Evolutionary conservation across 2,113 vertebrate genomes (phyloP), one percentile per base, ranked within the genome.

Genomic region (Phalacrocorax brasilianus): DNA sequence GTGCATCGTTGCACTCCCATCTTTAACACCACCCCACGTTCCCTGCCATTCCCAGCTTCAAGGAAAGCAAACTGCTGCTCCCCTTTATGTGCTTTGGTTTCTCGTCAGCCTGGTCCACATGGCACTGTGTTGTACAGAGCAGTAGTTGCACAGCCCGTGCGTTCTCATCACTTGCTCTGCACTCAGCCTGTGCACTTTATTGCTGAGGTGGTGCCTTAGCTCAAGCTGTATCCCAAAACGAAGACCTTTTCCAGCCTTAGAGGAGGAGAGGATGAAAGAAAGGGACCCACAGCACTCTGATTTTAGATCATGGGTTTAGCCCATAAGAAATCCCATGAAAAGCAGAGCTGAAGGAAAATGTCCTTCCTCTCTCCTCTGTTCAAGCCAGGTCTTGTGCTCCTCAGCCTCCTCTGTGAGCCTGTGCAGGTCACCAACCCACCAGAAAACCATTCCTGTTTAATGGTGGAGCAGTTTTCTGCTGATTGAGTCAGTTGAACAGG

Each of bases 1-100:
- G 9, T 5, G 32, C 2, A 2, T 13, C 4, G 14, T 62, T 30
- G 45, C 3, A 1, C 17, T 72, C 47, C 24, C 3, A 0, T 33
- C n/a, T 73, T 87, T 55, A 45, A 22, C 45, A 20, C 0, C 4
- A 18, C 8, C 26, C 11, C 27, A 9, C 1, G 0, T 14, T 67
- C 42, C 33, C 16, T 18, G 38, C 38, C 38, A 38, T 38, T 38
- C 62, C 28, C 32, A 1, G 1, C 5, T 75, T 30, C 22, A 35
- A 68, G 28, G 21, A 42, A 44, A 24, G 42, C 12, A 66, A 72
- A 49, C 8, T n/a, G 53, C 53, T 58, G 61, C 23, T 66, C 35
- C 50, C 49, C 22, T 65, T 42, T 11, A 40, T 1, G 3, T 20
- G 30, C 53, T 71, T 30, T 55, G n/a, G 23, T 22, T 44, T 79